Base-by-base conservation (phyloP, 2,888 invertebrate genomes). In the Lomographa bimaculata region DNA sequence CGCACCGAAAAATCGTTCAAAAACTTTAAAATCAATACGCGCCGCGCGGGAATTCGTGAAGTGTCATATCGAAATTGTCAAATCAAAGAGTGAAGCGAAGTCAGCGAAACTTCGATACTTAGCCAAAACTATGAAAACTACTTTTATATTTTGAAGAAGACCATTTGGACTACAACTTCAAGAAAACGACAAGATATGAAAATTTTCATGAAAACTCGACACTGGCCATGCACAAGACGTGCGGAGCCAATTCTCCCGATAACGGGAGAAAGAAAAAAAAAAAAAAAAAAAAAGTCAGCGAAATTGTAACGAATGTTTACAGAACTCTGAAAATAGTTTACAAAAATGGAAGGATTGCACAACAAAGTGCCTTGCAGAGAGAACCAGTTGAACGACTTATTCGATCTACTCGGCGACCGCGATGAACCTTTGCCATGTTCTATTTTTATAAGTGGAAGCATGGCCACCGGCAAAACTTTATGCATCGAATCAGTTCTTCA, bases 391-490 rank as follows among this genome's bases (percentile, higher is more conserved):
- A 72, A 66, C 34, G 79, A 79, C 54, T 69, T 92, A 46, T 81
- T 89, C 42, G 80, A 87, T 62, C 73, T 91, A 33, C 71, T 91
- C 7, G 92, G 91, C 1, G 84, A 90, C 47, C 65, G 73, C 29
- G 90, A 91, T 49, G 94, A 94, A 68, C 90, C 91, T 8, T 85
- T 94, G 65, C 93, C 94, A 8, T 86, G 92, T 53, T 91, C 92
- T 52, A 79, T 97, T 59, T 96, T 95, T 83, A 60, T 96, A 34
- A 94, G 93, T 71, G 97, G 97, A n/a, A 94, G 94, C 70, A 92
- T 95, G 54, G 94, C 95, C 5, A 95, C 95, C 9, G 97, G 97
- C 12, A 97, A 97, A 89, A 92, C 94, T n/a, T 74, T 93, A 7
- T 90, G 96, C 39, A 71, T 94, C 2, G 89, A 89, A 33, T 82